phyloP scores from a whole-genome alignment of 2,113 vertebrate genomes.

The Perccottus glenii region DNA sequence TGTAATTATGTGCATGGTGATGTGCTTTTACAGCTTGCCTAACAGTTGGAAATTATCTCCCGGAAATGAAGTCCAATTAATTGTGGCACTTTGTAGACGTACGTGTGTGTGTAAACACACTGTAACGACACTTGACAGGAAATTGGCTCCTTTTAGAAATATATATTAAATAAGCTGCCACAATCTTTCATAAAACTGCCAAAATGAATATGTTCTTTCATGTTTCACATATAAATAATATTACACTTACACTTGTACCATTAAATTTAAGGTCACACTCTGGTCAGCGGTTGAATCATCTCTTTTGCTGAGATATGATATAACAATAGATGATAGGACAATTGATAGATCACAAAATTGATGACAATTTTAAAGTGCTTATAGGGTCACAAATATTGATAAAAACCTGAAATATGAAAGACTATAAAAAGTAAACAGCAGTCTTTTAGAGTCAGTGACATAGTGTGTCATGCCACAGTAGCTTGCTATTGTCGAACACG shows the following conservation, averaged over 20 bases:
- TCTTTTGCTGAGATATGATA: constrained; percentile 1
- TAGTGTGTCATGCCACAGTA: constrained; percentile 60
- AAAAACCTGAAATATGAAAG: constrained; percentile 31
- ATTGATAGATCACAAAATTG: neutral
- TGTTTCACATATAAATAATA: neutral
- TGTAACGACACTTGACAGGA: constrained; percentile 78
- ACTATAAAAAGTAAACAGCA: constrained; percentile 55
- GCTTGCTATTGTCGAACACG: constrained; percentile 57
- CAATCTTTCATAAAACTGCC: constrained; percentile 58
- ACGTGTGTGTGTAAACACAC: constrained; percentile 70
- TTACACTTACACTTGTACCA: neutral
- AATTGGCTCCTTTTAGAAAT: constrained; percentile 76
- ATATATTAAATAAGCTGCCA: constrained; percentile 69
- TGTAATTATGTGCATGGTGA: constrained; percentile 79
- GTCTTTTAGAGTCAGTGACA: constrained; percentile 66
- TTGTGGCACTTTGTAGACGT: constrained; percentile 77
- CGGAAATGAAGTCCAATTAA: constrained; percentile 83
- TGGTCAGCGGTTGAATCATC: neutral
- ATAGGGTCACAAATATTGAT: constrained; percentile 11
- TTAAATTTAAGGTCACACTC: constrained; percentile 4
- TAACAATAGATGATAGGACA: neutral
- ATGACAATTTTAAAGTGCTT: constrained; percentile 17
- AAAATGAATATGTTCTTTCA: constrained; percentile 35
- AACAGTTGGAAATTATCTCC: constrained; percentile 81
- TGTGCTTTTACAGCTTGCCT: constrained; percentile 82